Evolutionary conservation across 2,113 vertebrate genomes (phyloP).

Genomic region (Daubentonia madagascariensis): DNA sequence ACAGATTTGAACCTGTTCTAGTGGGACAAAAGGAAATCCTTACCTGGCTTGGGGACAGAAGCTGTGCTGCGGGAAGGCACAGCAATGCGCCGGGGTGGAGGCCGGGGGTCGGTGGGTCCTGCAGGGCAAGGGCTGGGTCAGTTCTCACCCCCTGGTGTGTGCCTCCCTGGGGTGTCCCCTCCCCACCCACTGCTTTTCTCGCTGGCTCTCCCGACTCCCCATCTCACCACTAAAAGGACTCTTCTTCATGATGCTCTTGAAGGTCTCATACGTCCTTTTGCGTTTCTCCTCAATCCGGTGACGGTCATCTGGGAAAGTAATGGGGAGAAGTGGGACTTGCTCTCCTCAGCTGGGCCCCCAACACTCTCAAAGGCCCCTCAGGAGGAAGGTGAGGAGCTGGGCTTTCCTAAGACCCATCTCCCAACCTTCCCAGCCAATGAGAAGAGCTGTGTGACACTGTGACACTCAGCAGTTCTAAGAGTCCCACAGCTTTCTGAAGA

Average conservation of each 20-base stretch:
- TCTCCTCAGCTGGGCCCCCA: neutral
- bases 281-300: conserved; percentile 84
- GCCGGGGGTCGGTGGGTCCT: conserved; percentile 71
- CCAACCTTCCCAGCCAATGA: neutral
- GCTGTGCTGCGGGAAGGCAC: conserved; percentile 68
- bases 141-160: neutral
- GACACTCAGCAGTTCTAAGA: neutral
- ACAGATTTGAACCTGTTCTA: neutral
- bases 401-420: neutral
- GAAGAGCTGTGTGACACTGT: neutral
- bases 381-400: neutral
- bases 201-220: neutral
- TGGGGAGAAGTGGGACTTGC: neutral
- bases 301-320: conserved; percentile 72
- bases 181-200: accelerated
- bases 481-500: neutral
- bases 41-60: conserved; percentile 70
- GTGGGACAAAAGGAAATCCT: neutral
- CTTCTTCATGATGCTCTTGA: conserved; percentile 80
- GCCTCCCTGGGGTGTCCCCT: neutral
- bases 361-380: neutral
- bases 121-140: neutral
- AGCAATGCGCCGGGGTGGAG: conserved; percentile 76
- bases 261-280: conserved; percentile 81
- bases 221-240: conserved; percentile 79